Evolutionary conservation across 2,797 vertebrate species (phyloP).

Genomic region (Pitangus sulphuratus): DNA sequence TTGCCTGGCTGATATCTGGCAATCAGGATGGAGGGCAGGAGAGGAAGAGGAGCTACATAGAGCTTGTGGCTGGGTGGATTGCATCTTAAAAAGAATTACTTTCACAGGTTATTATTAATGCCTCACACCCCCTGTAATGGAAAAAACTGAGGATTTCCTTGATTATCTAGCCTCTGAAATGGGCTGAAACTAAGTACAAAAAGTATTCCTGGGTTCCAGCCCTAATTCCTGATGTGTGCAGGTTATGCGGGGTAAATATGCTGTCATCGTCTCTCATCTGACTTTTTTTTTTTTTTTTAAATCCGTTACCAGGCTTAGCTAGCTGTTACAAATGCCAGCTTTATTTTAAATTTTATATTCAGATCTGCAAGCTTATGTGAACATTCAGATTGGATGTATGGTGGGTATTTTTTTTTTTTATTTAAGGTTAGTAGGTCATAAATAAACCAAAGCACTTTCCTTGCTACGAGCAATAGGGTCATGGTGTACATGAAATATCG

Average conservation of each 20-base stretch:
- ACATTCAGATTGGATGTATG: slow-evolving; percentile 33
- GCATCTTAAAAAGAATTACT: not conserved
- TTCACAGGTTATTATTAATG: not conserved
- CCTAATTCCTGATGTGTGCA: not conserved
- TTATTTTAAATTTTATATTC: slow-evolving; percentile 65
- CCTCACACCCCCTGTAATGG: not conserved
- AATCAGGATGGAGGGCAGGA: not conserved
- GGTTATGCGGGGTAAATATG: slow-evolving; percentile 49
- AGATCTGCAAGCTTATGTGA: slow-evolving; percentile 37
- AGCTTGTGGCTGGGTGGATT: not conserved
- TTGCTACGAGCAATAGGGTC: slow-evolving; percentile 73
- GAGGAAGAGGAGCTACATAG: not conserved
- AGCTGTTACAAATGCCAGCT: slow-evolving; percentile 43
- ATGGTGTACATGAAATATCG: slow-evolving; percentile 59
- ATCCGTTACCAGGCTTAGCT: not conserved
- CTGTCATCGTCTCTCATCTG: slow-evolving; percentile 55
- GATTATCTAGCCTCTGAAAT: not conserved
- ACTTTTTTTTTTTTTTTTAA: not conserved
- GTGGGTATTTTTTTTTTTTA: slow-evolving; percentile 17
- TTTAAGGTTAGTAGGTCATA: slow-evolving; percentile 76
- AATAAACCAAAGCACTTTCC: slow-evolving; percentile 78
- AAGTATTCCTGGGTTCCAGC: not conserved
- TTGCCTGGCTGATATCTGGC: not conserved
- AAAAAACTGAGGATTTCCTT: not conserved
- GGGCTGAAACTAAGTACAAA: slow-evolving; percentile 4